A percentile compares a stretch with the other conserved stretches of the same genome.
Conservation (phyloP, 2,888 invertebrate species). For the Acleris cristana region DNA sequence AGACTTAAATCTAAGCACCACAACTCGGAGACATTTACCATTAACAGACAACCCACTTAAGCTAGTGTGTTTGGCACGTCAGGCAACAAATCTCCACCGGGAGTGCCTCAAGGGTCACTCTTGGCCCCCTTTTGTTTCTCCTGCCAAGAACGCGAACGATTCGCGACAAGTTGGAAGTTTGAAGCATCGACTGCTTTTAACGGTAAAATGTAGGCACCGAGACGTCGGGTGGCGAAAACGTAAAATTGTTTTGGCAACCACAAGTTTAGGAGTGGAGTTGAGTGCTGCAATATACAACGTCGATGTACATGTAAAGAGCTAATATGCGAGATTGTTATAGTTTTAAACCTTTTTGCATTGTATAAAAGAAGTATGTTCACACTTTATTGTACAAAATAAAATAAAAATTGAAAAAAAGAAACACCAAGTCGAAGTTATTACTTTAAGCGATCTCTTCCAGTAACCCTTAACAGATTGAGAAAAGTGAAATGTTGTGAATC, state of each 20-base stretch:
- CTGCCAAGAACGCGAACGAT: conserved; percentile 68
- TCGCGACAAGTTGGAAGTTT: conserved; percentile 77
- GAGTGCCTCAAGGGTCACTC: conserved; percentile 74
- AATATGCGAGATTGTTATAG: background rate
- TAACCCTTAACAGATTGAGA: too few species aligned
- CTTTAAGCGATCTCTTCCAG: too few species aligned
- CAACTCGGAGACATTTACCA: conserved; percentile 16
- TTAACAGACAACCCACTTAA: conserved; percentile 29
- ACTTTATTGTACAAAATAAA: too few species aligned
- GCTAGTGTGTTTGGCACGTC: conserved; percentile 63
- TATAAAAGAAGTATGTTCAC: too few species aligned
- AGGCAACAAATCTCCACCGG: conserved; percentile 66
- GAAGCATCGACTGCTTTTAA: conserved; percentile 77
- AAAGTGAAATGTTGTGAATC: too few species aligned
- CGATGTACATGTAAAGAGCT: background rate
- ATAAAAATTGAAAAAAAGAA: too few species aligned
- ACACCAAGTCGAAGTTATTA: too few species aligned
- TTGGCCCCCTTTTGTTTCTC: conserved; percentile 63
- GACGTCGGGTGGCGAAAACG: conserved; percentile 2
- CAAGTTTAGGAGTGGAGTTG: conserved; percentile 2
- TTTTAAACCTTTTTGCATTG: too few species aligned
- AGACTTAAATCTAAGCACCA: background rate
- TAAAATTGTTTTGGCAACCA: conserved; percentile 16
- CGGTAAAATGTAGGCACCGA: conserved; percentile 28
- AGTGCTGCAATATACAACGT: background rate